phyloP scores from a whole-genome alignment of 2,113 vertebrate genomes.

The Leucosticte australis region DNA sequence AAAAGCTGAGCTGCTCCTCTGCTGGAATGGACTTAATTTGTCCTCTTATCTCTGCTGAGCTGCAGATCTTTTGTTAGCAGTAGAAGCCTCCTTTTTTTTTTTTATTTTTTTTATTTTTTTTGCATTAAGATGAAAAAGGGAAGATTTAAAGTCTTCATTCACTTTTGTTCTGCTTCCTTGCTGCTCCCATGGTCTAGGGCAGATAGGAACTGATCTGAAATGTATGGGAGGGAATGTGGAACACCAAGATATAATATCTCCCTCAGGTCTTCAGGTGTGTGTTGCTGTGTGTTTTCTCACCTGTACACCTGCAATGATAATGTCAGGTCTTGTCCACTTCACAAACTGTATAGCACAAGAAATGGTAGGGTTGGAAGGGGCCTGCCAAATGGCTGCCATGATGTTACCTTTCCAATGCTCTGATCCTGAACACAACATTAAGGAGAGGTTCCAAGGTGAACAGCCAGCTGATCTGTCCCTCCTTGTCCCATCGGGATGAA shows the following conservation, averaged over 20 bases:
- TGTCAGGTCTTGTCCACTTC: not conserved
- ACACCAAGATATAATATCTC: fast-evolving
- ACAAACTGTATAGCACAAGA: not conserved
- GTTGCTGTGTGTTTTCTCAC: not conserved
- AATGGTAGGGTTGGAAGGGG: not conserved
- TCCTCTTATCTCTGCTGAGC: not conserved
- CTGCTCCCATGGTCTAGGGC: not conserved
- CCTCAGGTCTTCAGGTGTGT: not conserved
- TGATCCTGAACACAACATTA: not conserved
- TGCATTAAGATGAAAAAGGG: not conserved
- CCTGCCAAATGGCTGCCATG: not conserved
- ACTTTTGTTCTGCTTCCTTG: not conserved
- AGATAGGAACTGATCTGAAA: not conserved
- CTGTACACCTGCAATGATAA: not conserved
- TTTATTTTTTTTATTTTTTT: not conserved
- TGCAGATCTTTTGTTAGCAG: not conserved
- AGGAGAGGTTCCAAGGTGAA: not conserved
- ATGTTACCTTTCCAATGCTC: not conserved
- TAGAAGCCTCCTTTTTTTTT: not conserved
- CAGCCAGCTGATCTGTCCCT: not conserved
- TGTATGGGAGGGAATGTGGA: not conserved
- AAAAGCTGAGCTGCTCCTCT: not conserved
- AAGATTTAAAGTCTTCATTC: not conserved
- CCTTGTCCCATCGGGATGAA: not conserved
- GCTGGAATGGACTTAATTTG: not conserved